Percentiles rank a stretch among this genome's conserved stretches.
phyloP scores from a whole-genome alignment of 2,797 vertebrate species.

The Clarias pachynema region DNA sequence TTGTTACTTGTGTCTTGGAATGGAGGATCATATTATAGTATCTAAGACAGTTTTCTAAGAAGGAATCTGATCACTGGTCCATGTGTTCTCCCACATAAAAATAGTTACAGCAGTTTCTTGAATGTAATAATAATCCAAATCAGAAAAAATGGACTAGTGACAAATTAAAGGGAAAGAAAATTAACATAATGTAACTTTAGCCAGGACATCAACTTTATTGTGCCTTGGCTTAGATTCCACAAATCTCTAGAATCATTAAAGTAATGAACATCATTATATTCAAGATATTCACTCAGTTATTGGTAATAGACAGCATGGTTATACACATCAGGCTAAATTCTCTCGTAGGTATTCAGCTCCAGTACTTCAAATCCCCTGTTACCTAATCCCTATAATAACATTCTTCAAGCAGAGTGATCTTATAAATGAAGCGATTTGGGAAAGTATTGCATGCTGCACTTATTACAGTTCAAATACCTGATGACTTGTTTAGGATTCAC shows the following conservation, averaged over 20 bases:
- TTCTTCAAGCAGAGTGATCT: not conserved
- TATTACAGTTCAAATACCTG: not conserved
- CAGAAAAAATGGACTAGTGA: no score
- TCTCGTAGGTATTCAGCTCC: not conserved
- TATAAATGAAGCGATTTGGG: not conserved
- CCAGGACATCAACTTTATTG: not conserved
- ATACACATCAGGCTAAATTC: not conserved
- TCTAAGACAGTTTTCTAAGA: not conserved
- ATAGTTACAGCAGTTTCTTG: not conserved
- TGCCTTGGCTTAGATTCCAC: not conserved
- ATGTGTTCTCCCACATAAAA: not conserved
- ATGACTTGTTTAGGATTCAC: not conserved
- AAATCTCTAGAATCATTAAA: not conserved
- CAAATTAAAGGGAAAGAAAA: not conserved
- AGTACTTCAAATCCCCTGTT: not conserved
- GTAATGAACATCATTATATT: not conserved
- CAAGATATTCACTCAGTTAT: not conserved
- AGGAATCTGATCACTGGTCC: not conserved
- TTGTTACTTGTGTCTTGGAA: not conserved
- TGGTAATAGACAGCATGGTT: not conserved
- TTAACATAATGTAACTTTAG: not conserved
- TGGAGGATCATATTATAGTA: not conserved
- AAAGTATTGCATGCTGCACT: not conserved
- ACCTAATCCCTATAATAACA: not conserved
- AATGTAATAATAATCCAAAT: not conserved